Evolutionary conservation across 2,888 invertebrate species (phyloP).

Genomic region (Ichneumoninae sp.): DNA sequence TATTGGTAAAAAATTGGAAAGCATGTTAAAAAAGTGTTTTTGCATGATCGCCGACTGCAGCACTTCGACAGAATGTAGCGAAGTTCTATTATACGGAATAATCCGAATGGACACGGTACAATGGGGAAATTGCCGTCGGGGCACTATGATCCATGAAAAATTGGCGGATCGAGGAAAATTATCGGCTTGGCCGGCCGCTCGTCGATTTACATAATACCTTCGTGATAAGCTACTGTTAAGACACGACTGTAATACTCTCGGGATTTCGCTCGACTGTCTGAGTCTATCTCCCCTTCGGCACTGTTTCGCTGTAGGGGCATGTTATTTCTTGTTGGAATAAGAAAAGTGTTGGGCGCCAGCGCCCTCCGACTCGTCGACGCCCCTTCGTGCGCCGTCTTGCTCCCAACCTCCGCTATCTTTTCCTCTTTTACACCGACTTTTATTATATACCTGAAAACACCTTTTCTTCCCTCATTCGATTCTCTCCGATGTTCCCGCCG

Average conservation of each 20-base stretch:
- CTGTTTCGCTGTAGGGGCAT: constrained; percentile 41
- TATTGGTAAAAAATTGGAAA: not conserved
- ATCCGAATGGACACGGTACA: constrained; percentile 48
- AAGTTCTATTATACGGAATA: not conserved
- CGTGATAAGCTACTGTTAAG: constrained; percentile 69
- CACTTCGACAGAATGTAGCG: not conserved
- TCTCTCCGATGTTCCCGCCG: not conserved
- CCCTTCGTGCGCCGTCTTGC: constrained; percentile 37
- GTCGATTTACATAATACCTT: constrained; percentile 72
- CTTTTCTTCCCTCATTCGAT: constrained; percentile 15
- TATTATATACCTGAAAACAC: constrained; percentile 41
- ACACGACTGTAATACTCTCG: constrained; percentile 29
- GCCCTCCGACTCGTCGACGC: constrained; percentile 45
- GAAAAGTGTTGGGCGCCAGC: constrained; percentile 27
- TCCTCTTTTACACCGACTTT: constrained; percentile 12
- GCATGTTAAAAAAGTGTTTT: not conserved
- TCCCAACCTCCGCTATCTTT: constrained; percentile 28
- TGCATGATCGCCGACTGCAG: not conserved
- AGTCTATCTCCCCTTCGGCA: constrained; percentile 11
- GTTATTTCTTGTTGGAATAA: constrained; percentile 44
- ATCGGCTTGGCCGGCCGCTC: constrained; percentile 63
- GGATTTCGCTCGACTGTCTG: constrained; percentile 21
- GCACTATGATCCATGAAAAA: constrained; percentile 54
- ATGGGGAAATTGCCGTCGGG: constrained; percentile 40
- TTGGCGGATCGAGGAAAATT: constrained; percentile 69